Evolutionary conservation across 1,140 invertebrate genomes (phyloP).

Genomic region (Dendrolimus kikuchii): DNA sequence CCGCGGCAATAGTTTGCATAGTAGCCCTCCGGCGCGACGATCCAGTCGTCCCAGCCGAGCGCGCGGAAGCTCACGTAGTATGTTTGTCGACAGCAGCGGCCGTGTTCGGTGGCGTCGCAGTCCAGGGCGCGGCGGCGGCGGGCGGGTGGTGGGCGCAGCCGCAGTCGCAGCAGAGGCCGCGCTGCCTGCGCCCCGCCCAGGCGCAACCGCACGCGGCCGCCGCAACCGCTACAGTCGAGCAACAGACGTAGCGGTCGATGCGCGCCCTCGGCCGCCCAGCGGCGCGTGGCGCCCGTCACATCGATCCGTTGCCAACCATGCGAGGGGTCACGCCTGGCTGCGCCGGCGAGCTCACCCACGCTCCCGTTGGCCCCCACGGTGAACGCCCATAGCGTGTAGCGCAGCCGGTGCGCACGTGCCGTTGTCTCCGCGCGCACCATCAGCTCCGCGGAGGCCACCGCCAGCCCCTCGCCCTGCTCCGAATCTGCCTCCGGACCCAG

Average conservation of each 20-base stretch:
- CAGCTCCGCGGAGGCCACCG: conserved; percentile 81
- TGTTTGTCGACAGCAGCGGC: conserved; percentile 91
- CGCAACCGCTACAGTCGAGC: conserved; percentile 89
- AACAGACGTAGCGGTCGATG: conserved; percentile 80
- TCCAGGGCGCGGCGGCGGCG: conserved; percentile 86
- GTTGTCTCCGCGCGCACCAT: conserved; percentile 80
- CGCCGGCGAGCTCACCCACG: conserved; percentile 79
- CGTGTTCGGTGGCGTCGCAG: conserved; percentile 81
- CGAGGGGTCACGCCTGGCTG: conserved; percentile 78
- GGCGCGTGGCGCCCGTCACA: conserved; percentile 82
- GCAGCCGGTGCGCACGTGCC: conserved; percentile 69
- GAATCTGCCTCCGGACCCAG: conserved; percentile 75
- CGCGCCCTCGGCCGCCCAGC: conserved; percentile 75
- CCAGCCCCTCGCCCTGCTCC: conserved; percentile 73
- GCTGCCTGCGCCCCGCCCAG: conserved; percentile 73
- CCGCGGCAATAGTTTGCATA: conserved; percentile 96
- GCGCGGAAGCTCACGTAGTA: conserved; percentile 93
- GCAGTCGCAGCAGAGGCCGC: conserved; percentile 88
- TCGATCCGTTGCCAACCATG: conserved; percentile 91
- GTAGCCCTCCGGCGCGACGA: conserved; percentile 91
- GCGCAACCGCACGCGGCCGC: conserved; percentile 78
- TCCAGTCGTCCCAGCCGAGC: conserved; percentile 96
- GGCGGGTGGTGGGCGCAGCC: conserved; percentile 79
- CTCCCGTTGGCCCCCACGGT: conserved; percentile 75
- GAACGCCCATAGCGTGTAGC: conserved; percentile 80